phyloP scores from a whole-genome alignment of 2,888 invertebrate genomes.

The Tipula helvola region DNA sequence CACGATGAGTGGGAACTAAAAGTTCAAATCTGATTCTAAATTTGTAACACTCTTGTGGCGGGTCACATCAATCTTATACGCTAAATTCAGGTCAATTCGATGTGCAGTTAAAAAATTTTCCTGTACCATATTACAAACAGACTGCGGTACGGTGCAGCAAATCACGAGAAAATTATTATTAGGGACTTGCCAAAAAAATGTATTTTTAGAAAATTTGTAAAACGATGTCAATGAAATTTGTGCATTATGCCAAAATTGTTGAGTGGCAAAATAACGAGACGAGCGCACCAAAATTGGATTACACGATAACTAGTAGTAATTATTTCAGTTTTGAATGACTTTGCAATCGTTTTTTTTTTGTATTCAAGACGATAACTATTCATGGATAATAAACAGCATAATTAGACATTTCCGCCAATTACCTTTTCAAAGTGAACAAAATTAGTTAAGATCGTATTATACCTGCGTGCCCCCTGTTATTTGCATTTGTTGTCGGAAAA shows the following conservation, averaged over 20 bases:
- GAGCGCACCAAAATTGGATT: not conserved
- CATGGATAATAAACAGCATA: not conserved
- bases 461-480: too few relatives aligned
- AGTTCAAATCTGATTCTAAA: not conserved
- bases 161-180: not conserved
- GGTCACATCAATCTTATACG: not conserved
- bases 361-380: too few relatives aligned
- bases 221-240: not conserved
- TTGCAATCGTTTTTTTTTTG: too few relatives aligned
- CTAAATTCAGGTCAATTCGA: not conserved
- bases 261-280: not conserved
- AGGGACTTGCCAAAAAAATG: not conserved
- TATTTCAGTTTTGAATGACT: too few relatives aligned
- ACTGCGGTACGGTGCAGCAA: not conserved
- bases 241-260: not conserved
- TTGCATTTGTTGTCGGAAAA: too few relatives aligned
- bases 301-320: not conserved
- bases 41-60: not conserved
- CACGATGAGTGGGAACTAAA: not conserved
- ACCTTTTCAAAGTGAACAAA: not conserved
- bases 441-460: not conserved
- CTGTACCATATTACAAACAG: not conserved
- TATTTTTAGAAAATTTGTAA: not conserved
- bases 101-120: not conserved
- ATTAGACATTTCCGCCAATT: not conserved